Base-by-base conservation (phyloP, 2,113 vertebrate species). In the Podarcis raffonei region DNA sequence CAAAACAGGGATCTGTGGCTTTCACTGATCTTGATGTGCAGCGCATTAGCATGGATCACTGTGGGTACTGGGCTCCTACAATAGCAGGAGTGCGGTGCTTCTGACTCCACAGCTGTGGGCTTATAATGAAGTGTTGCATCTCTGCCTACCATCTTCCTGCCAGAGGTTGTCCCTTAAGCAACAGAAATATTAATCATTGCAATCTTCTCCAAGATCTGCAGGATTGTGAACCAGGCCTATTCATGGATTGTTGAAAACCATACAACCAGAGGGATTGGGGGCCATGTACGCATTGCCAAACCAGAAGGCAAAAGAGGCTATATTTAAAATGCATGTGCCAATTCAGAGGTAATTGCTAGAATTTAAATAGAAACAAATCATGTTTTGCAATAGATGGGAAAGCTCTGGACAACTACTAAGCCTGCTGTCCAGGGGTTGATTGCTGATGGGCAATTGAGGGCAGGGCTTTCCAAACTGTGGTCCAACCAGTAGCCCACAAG, bases 1-100 rank as follows among this genome's bases (percentile, higher is more conserved):
- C 13, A 18, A 65, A 78, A 0, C 0, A 75, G 16, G 18, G 48
- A 53, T 53, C 48, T 53, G 48, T 53, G 11, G 53, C 27, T n/a
- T 22, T 81, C 74, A 2, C 53, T 5, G 66, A 20, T 27, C 0
- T 53, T 0, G 0, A 11, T 20, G 35, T 30, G 42, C 13, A 77
- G 0, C 0, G 25, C n/a, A 23, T 16, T 4, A 22, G 20, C 0
- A 0, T 6, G 65, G 57, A 48, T 84, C 3, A 39, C n/a, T 74
- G 0, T 0, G 39, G 81, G 13, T 8, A 23, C 27, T 65, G 32
- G n/a, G 18, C 0, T 1, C 25, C 27, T 15, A 15, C 0, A 0
- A 6, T 0, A 1, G 30, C 30, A 27, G 2, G 1, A 0, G 7
- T 7, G 37, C 0, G 0, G n/a, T 1, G 27, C 57, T 35, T 32